Percentiles rank a stretch among this genome's conserved stretches.
phyloP scores from a whole-genome alignment of 2,113 vertebrate genomes.

The Fulmarus glacialis region DNA sequence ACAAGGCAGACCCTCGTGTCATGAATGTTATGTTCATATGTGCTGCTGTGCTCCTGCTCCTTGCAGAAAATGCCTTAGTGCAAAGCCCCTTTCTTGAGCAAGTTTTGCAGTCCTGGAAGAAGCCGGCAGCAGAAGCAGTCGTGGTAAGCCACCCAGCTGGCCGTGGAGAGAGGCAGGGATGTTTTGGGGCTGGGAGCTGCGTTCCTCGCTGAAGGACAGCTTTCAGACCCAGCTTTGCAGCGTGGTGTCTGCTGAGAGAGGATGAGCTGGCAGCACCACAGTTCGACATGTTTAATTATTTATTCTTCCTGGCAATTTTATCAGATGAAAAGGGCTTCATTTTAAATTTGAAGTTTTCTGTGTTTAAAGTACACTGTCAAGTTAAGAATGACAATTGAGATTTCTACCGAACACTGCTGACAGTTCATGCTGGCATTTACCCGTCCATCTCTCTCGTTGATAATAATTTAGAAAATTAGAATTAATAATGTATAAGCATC shows the following conservation, averaged over 20 bases:
- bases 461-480: background rate
- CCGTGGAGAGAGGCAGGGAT: background rate
- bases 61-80: background rate
- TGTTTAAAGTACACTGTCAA: background rate
- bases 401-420: background rate
- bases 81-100: background rate
- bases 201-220: background rate
- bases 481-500: background rate
- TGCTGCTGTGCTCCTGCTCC: background rate
- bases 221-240: background rate
- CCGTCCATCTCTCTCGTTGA: accelerated
- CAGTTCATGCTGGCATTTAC: background rate
- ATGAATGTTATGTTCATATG: background rate
- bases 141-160: accelerated
- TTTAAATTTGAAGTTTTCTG: background rate
- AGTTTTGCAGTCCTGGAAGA: background rate
- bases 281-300: background rate
- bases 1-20: background rate
- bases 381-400: background rate
- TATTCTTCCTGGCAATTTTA: background rate
- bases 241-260: background rate
- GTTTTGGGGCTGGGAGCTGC: background rate
- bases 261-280: background rate
- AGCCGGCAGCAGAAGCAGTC: background rate
- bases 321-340: background rate